A percentile compares a stretch with the other conserved stretches of the same genome.
phyloP scores from a whole-genome alignment of 2,113 vertebrate species.

The Ailurus styani region DNA sequence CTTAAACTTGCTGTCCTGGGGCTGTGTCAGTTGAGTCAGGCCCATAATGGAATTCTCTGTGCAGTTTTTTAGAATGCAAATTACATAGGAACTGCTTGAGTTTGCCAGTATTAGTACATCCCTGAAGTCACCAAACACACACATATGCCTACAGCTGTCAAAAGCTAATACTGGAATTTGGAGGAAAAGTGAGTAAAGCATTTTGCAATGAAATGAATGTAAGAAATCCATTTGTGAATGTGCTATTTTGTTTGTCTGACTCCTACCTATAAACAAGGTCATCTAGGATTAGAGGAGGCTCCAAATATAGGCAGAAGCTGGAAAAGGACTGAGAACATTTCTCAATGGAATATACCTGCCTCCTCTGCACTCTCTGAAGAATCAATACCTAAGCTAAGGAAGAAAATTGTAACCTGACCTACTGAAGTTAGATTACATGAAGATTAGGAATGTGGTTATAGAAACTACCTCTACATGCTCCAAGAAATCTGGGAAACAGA shows the following conservation, averaged over 20 bases:
- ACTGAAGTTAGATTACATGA: neutral
- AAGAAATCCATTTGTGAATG: neutral
- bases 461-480: neutral
- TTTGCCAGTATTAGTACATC: slow-evolving; percentile 86
- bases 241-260: neutral
- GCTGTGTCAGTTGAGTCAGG: slow-evolving; percentile 89
- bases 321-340: neutral
- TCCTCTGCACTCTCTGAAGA: neutral
- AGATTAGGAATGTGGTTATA: neutral
- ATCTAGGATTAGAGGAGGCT: neutral
- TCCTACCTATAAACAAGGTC: neutral
- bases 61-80: slow-evolving; percentile 90
- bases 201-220: neutral
- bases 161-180: slow-evolving; percentile 90
- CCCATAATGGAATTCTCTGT: slow-evolving; percentile 90
- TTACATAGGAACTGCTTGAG: slow-evolving; percentile 91
- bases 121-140: slow-evolving; percentile 89
- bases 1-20: slow-evolving; percentile 84
- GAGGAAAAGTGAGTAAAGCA: neutral
- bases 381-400: neutral
- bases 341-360: neutral
- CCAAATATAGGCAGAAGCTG: neutral
- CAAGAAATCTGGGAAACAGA: neutral
- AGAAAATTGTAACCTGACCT: neutral
- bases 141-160: slow-evolving; percentile 91